Base-by-base conservation (phyloP, 2,888 invertebrate species). In the Dicycla oo region DNA sequence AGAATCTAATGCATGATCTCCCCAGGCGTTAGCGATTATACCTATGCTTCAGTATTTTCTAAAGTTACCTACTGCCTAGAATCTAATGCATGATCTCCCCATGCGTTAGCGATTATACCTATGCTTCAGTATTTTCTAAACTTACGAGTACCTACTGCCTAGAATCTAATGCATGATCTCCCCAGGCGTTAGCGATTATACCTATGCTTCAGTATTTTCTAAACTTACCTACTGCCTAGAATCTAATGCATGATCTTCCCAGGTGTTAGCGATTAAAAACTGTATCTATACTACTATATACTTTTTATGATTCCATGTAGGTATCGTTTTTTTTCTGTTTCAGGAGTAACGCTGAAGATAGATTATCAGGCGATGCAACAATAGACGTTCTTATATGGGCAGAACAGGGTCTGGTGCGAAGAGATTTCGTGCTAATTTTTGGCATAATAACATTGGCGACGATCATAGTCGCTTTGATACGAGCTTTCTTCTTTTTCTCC, bases 401-500 rank as follows among this genome's bases (percentile, higher is more conserved):
- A 0, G 93, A 94, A 66, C 89, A 92, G 64, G 94, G 94, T 2
- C 70, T 95, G 18, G 69, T 76, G 3, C 89, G 95, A 54, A 88
- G 87, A n/a, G 89, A 92, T 47, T 96, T 91, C 53, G 93, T 93
- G 1, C 43, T 93, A 13, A 95, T 97, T 75, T 97, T 97, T 80
- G 96, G 97, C 0, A 92, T 94, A 8, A 91, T 97, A 38, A 97
- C 97, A 0, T 76, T 96, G 3, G 93, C 96, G 0, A 93, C 97
- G 6, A 96, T 97, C 60, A 75, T 96, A 20, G 92, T 97, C n/a
- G 97, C 97, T 13, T 90, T 97, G 62, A 88, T 96, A 18, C 92
- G 97, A 85, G 97, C 97, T 0, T 95, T 97, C 83, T 89, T 97
- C 63, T 97, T 97, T 89, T 97, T 97, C 88, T 95, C 96, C 54